Base-by-base conservation (phyloP, 35 echinoderm and acorn worm species). In the Stichopus chloronotus region DNA sequence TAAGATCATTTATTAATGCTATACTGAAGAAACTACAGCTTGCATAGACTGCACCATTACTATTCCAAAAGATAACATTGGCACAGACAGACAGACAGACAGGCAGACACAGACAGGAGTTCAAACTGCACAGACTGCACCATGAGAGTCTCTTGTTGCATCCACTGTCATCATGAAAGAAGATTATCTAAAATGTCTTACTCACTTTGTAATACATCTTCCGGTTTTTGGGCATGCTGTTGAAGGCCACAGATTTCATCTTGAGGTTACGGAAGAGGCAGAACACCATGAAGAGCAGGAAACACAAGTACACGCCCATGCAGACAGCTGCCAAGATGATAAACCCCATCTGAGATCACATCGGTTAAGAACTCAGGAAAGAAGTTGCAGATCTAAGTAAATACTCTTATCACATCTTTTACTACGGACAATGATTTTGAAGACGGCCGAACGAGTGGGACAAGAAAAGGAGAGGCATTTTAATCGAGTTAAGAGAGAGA, bases 201-300 rank as follows among this genome's bases (percentile, higher is more conserved):
- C 92, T 78, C 78, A 98, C 97, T 93, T 98, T 81, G 92, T 99
- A 99, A 68, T 99, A 95, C 3, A 95, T 95, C 74, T 94, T 86
- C 55, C 97, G 87, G 5, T 92, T 72, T 58, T 96, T 96, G 9
- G 87, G 43, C 97, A 99, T 99, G 93, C 92, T 86, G 53, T 94
- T 94, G 8, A 99, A 95, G 25, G 97, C 94, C 14, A 94, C 71
- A 59, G 93, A 65, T 53, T 94, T 95, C 81, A 96, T 95, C 81
- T 95, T 93, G 83, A 99, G 96, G 72, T 99, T 99, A 53, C 94
- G 90, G 97, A 99, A 96, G 5, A 99, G 92, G 71, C 94, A 87
- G 25, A 82, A 96, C 22, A 99, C 97, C 97, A 99, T 99, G 95
- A 96, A 99, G 54, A 92, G 84, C 10, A 99, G 94, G 87, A 96